A percentile compares a stretch with the other conserved stretches of the same genome.
phyloP scores from a whole-genome alignment of 2,888 invertebrate genomes.

The Caenorhabditis imperialis region DNA sequence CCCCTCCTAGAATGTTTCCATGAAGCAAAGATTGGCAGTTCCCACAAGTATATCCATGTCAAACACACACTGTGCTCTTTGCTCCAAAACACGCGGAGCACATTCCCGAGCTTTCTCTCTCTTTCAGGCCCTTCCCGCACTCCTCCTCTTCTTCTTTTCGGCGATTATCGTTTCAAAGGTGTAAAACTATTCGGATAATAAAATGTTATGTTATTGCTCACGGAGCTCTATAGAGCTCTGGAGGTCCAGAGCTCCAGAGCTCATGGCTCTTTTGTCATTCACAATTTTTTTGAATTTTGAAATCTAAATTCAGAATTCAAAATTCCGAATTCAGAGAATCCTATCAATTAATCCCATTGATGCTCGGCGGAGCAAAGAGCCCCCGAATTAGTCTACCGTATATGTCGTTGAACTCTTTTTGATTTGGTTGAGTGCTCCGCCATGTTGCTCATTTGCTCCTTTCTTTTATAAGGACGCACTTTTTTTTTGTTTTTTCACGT shows the following conservation, averaged over 20 bases:
- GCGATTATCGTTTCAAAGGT: slow-evolving; percentile 16
- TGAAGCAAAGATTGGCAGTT: no score
- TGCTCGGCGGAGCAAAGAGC: background rate
- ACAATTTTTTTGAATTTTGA: background rate
- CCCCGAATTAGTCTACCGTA: background rate
- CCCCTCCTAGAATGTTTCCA: no score
- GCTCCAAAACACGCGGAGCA: slow-evolving; percentile 26
- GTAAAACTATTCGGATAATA: slow-evolving; percentile 39
- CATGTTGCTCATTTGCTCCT: background rate
- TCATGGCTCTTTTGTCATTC: background rate
- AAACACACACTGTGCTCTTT: slow-evolving; percentile 29
- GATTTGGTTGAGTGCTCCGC: slow-evolving; percentile 44
- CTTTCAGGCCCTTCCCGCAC: slow-evolving; percentile 3
- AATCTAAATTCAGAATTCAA: background rate
- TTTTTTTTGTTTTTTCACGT: slow-evolving; percentile 4
- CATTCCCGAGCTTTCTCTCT: slow-evolving; percentile 5
- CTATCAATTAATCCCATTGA: background rate
- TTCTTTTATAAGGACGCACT: background rate
- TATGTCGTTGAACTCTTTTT: slow-evolving; percentile 6
- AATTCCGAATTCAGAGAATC: no score
- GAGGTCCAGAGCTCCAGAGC: background rate
- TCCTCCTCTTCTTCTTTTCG: slow-evolving; percentile 10
- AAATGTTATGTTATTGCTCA: slow-evolving; percentile 18
- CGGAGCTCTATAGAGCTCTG: slow-evolving; percentile 1
- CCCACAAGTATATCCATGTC: slow-evolving; percentile 43